Conservation (phyloP, 2,888 invertebrate species). For the Cloeon dipterum region DNA sequence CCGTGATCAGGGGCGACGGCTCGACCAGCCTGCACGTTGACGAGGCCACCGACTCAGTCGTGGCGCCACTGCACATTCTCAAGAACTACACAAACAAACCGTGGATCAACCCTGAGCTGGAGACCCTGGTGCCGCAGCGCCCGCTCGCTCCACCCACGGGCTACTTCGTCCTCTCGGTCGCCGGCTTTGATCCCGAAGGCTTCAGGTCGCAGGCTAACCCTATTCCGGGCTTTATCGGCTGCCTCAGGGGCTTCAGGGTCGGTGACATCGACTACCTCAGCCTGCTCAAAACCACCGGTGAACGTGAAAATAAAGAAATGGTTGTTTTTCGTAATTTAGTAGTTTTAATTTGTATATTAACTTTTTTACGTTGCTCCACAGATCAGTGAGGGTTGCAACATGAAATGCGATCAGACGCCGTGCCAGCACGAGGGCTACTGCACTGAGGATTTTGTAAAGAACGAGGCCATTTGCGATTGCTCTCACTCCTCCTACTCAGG, state of each 20-base stretch:
- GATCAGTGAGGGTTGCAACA: constrained; percentile 58
- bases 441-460: constrained; percentile 68
- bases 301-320: background rate
- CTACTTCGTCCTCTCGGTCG: constrained; percentile 66
- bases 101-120: constrained; percentile 63
- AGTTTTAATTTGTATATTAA: background rate
- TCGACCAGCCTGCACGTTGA: constrained; percentile 63
- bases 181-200: constrained; percentile 45
- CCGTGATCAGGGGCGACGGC: constrained; percentile 49
- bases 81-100: constrained; percentile 64
- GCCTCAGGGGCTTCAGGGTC: constrained; percentile 68
- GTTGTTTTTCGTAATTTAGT: background rate
- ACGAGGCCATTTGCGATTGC: constrained; percentile 69
- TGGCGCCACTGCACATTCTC: constrained; percentile 42
- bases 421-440: constrained; percentile 75
- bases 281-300: background rate
- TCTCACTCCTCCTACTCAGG: constrained; percentile 78
- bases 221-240: constrained; percentile 59
- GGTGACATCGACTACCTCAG: constrained; percentile 22
- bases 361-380: background rate
- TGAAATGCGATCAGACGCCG: constrained; percentile 71
- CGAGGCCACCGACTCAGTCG: constrained; percentile 43
- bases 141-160: constrained; percentile 75
- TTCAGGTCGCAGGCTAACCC: constrained; percentile 21
- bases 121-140: constrained; percentile 67